phyloP scores from a whole-genome alignment of 2,888 invertebrate species.

The Ormyrus thymus region DNA sequence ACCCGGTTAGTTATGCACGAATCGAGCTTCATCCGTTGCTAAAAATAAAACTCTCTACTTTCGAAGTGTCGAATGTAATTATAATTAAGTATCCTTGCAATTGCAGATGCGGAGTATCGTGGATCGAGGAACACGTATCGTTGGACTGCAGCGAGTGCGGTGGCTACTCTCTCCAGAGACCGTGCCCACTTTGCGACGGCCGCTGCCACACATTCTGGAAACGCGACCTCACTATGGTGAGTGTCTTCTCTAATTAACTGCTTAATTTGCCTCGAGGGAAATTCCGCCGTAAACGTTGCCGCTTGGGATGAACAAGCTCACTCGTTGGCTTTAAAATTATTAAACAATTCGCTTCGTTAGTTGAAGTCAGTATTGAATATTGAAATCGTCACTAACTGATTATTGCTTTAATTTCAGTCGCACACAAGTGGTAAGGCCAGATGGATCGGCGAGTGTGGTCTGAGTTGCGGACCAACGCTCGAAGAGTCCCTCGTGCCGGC shows the following conservation, averaged over 20 bases:
- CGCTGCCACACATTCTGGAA: conserved; percentile 84
- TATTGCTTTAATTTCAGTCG: conserved; percentile 77
- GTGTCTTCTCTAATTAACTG: conserved; percentile 56
- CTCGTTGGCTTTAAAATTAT: too few relatives aligned
- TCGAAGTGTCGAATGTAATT: neutral
- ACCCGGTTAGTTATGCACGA: neutral
- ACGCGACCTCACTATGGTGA: conserved; percentile 86
- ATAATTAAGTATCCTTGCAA: neutral
- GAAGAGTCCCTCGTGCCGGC: conserved; percentile 72
- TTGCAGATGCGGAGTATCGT: conserved; percentile 85
- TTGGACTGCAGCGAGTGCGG: conserved; percentile 88
- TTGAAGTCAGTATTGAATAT: too few relatives aligned
- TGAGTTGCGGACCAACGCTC: conserved; percentile 74
- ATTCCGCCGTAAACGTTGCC: neutral
- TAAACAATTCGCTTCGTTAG: too few relatives aligned
- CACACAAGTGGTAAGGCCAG: conserved; percentile 84
- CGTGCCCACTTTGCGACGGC: conserved; percentile 86
- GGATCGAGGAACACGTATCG: conserved; percentile 86
- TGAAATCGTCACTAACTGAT: too few relatives aligned
- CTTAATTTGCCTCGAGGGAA: neutral
- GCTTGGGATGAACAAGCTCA: too few relatives aligned
- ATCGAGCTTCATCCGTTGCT: conserved; percentile 8
- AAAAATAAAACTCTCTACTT: conserved; percentile 3
- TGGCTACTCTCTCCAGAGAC: conserved; percentile 84
- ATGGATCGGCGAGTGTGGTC: conserved; percentile 82